Conservation (phyloP, 2,797 vertebrate genomes). For the Phataginus tricuspis region DNA sequence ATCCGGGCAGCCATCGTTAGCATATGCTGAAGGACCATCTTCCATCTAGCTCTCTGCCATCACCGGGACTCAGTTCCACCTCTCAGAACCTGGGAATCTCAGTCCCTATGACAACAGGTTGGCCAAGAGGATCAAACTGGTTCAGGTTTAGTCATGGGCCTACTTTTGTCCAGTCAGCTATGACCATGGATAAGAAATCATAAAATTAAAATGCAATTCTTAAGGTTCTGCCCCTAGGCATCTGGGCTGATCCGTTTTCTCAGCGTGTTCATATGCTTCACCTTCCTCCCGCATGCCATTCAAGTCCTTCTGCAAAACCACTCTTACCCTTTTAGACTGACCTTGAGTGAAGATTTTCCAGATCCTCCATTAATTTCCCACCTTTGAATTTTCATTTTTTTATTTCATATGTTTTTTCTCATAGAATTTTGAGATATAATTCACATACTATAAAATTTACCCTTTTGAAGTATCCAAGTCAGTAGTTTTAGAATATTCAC, state of each 20-base stretch:
- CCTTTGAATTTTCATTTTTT: background rate
- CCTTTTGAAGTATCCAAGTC: background rate
- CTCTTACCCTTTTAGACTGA: background rate
- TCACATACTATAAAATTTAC: background rate
- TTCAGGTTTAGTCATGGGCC: background rate
- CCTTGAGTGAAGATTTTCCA: background rate
- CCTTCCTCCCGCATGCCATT: accelerated
- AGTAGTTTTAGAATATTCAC: background rate
- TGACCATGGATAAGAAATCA: background rate
- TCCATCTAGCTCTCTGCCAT: background rate
- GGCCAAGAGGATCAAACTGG: background rate
- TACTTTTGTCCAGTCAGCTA: background rate
- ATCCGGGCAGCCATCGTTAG: background rate
- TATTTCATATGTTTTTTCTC: no score
- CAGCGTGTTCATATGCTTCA: no score
- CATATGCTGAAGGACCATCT: no score
- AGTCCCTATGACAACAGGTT: background rate
- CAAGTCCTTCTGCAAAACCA: background rate
- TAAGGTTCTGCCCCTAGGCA: background rate
- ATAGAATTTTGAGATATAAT: background rate
- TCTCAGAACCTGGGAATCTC: background rate
- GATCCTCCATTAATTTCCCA: background rate
- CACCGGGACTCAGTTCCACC: accelerated
- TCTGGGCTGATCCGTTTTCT: no score
- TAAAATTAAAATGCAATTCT: background rate